A percentile compares a stretch with the other conserved stretches of the same genome.
These are phyloP conservation scores for Tricholaema leucomelas DNA, from an alignment of 2,113 vertebrate species.

Conservation along the genomic window DNA sequence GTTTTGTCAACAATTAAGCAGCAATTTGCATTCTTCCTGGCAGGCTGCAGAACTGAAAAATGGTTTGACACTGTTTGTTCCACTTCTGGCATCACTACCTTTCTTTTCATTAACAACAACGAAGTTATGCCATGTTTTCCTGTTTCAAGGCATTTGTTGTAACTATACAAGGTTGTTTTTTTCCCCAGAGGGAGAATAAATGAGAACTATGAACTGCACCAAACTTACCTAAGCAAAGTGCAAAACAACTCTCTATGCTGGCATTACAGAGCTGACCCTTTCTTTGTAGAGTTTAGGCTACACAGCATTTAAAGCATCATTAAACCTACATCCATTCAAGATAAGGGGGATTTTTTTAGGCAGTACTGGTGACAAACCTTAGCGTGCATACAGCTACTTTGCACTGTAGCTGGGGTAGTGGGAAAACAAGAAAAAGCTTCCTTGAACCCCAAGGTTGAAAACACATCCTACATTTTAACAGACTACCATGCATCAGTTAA, in stretches of 20 bases:
- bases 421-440: neutral
- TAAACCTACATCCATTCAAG: neutral
- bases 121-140: conserved; percentile 2
- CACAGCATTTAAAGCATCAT: neutral
- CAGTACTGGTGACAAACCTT: neutral
- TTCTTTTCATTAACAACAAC: neutral
- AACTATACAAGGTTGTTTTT: neutral
- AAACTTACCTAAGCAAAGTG: conserved; percentile 25
- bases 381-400: neutral
- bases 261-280: neutral
- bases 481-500: neutral
- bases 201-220: neutral
- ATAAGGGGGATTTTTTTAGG: neutral
- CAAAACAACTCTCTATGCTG: neutral
- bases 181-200: neutral
- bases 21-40: conserved; percentile 2
- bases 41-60: conserved; percentile 9
- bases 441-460: neutral
- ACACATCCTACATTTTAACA: neutral
- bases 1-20: conserved; percentile 29
- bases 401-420: neutral
- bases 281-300: neutral
- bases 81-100: neutral
- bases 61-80: neutral
- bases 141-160: conserved; percentile 35